Base-by-base conservation (phyloP, 2,113 vertebrate genomes). In the Perccottus glenii region DNA sequence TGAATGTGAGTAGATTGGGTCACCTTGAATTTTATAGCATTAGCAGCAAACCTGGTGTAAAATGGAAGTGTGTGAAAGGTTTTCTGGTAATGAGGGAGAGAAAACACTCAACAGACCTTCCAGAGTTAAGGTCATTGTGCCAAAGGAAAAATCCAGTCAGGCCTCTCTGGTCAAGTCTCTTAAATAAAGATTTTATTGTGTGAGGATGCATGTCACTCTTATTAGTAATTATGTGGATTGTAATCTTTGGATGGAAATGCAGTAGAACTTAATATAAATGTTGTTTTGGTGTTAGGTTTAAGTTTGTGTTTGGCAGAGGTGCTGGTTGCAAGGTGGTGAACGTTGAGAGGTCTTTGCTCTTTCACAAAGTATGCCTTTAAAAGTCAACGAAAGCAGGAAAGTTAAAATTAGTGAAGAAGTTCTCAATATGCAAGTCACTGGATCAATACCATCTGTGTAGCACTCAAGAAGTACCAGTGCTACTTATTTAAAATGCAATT, bases 91-190 rank as follows among this genome's bases (percentile, higher is more conserved):
- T 9, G n/a, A 8, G 1, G 5, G 49, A 51, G 19, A 33, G 49
- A 51, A 33, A 50, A 27, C 19, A 27, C 19, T 61, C 60, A 57
- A 60, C 16, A 64, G 36, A 50, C 11, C 78, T 6, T 57, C 55
- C 55, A 15, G 50, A 81, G 50, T 55, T 58, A 67, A 63, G 71
- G 50, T 12, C 58, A 27, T 55, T 61, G 51, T 60, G 61, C 76
- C 52, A 14, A 49, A 16, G 49, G 64, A 71, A 71, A 77, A 73
- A 76, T 7, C n/a, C 4, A 46, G 62, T 73, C 40, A 36, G 45
- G 40, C 57, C 47, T 42, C 47, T 42, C 14, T 48, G 60, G 53
- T 70, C 9, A 59, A 67, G 52, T 42, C 32, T 48, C 32, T 47
- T 8, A 60, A 56, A 73, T 70, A 67, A 43, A n/a, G 19, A 61